Base-by-base conservation (phyloP, 2,113 vertebrate genomes). In the Hypanus sabinus region DNA sequence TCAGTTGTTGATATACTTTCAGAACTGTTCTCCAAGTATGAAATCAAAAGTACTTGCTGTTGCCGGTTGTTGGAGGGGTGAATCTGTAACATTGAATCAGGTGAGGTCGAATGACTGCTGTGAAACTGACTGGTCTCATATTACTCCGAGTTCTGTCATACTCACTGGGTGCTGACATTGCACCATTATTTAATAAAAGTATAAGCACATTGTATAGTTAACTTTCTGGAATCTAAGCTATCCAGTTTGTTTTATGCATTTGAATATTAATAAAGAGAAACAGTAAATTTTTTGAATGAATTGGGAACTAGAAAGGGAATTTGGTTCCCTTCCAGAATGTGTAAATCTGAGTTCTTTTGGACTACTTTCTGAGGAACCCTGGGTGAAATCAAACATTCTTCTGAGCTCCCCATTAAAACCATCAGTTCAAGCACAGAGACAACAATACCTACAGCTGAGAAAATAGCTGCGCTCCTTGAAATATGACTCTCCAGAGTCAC, bases 381-480 rank as follows among this genome's bases (percentile, higher is more conserved):
- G 16, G 68, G 91, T 93, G 27, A 93, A 93, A 73, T 70, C 91
- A 46, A 93, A 46, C 68, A 93, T 38, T 38, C 33, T 46, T 46
- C 68, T 46, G 36, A 93, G 68, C 36, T 93, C 38, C 0, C 68
- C 71, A 93, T 93, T 73, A 93, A 36, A 55, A 73, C 36, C 73
- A 70, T 36, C 65, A 93, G 36, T 57, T 93, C n/a, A 68, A 70
- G 38, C 73, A 92, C 91, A 94, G 93, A 62, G 94, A 12, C 20
- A 70, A 57, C 46, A 62, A 94, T 33, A 94, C 93, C 57, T 18
- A 0, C 97, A 97, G 97, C 97, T 97, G 97, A 97, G 95, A 96
- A 97, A 97, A 97, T 95, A 97, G 94, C 94, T 57, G 94, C 93
- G 27, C 0, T 91, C 94, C 94, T 83, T 7, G 1, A 93, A 92